Percentiles rank a stretch among this genome's conserved stretches.
Evolutionary conservation across 2,888 invertebrate species (phyloP).

Genomic region (Hirtodrosophila trivittata): DNA sequence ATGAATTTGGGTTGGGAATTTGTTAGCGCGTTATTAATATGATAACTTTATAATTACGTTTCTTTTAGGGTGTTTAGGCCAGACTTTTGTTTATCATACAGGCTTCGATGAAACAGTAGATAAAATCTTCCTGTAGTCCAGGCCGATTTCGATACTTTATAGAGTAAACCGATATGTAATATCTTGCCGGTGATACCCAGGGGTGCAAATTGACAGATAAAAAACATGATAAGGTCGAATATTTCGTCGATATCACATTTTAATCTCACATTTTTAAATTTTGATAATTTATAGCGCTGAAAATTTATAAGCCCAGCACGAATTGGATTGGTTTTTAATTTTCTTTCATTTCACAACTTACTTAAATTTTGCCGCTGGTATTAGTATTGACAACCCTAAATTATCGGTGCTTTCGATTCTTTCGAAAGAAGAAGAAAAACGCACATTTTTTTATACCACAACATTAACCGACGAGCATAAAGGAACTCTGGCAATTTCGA

Average conservation of each 20-base stretch:
- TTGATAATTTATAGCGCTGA: constrained; percentile 16
- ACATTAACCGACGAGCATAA: constrained; percentile 5
- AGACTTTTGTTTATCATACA: constrained; percentile 5
- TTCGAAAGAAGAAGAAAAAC: constrained; percentile 65
- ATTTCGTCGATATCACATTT: constrained; percentile 19
- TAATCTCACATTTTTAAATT: constrained; percentile 14
- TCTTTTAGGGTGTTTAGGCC: constrained; percentile 6
- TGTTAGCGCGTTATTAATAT: constrained; percentile 22
- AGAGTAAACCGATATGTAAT: constrained; percentile 6
- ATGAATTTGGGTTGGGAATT: constrained; percentile 7
- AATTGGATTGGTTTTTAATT: constrained; percentile 32
- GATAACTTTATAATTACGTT: constrained; percentile 61
- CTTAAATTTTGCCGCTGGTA: constrained; percentile 46
- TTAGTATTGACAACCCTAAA: constrained; percentile 61
- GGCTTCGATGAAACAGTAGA: neutral
- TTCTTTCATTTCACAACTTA: constrained; percentile 28
- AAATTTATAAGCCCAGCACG: constrained; percentile 26
- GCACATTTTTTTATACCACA: constrained; percentile 63
- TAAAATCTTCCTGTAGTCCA: neutral
- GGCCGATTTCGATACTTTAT: neutral
- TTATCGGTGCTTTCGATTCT: constrained; percentile 58
- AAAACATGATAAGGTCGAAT: constrained; percentile 23
- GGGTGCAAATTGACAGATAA: constrained; percentile 6
- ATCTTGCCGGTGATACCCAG: constrained; percentile 3
- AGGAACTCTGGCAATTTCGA: neutral